A percentile compares a stretch with the other conserved stretches of the same genome.
phyloP scores from a whole-genome alignment of 2,113 vertebrate species.

The Bos taurus region DNA sequence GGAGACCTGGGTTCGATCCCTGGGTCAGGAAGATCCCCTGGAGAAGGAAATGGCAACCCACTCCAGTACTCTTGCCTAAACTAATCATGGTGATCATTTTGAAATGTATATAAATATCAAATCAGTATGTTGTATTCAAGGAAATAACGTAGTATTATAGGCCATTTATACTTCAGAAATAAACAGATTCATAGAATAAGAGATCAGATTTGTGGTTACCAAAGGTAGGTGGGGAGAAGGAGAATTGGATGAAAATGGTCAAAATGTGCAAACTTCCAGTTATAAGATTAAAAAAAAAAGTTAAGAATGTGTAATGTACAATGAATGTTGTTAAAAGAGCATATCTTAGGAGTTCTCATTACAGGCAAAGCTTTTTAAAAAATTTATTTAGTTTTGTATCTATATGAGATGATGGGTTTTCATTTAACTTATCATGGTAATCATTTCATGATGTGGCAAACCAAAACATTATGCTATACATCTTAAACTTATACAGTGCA shows the following conservation, averaged over 20 bases:
- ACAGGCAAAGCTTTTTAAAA: background rate
- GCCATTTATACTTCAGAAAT: background rate
- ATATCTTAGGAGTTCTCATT: background rate
- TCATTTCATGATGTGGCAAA: background rate
- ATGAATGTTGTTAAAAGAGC: background rate
- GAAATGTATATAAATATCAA: background rate
- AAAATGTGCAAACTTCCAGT: background rate
- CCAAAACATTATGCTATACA: background rate
- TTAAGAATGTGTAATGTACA: background rate
- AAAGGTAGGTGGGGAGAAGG: background rate
- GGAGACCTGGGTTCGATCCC: too few species aligned
- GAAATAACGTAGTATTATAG: background rate
- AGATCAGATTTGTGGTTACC: background rate
- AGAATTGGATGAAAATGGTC: background rate
- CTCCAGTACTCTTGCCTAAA: too few species aligned
- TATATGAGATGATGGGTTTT: background rate
- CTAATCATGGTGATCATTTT: background rate
- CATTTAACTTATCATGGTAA: background rate
- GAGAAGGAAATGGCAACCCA: too few species aligned
- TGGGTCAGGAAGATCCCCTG: too few species aligned
- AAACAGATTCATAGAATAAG: background rate
- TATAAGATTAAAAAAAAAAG: background rate
- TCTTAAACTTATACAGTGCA: background rate
- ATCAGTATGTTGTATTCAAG: background rate
- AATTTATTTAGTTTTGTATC: background rate